Evolutionary conservation across 2,113 vertebrate species (phyloP).

Genomic region (Podilymbus podiceps): DNA sequence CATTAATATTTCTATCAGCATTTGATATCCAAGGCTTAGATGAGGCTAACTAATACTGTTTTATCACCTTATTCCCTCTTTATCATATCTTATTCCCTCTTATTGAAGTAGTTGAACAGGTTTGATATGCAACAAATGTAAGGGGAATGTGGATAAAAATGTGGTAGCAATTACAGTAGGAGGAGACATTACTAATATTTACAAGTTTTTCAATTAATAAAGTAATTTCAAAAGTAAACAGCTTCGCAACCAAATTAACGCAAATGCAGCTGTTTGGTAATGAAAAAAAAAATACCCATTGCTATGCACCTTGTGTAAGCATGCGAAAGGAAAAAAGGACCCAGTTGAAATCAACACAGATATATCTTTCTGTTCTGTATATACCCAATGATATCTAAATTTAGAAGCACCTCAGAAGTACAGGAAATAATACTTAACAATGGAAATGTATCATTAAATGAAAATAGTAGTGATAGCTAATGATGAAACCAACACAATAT

Average conservation of each 20-base stretch:
- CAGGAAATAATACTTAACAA: not conserved
- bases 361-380: not conserved
- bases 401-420: not conserved
- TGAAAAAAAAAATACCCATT: conserved; percentile 18
- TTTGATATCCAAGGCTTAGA: not conserved
- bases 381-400: not conserved
- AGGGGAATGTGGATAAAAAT: conserved; percentile 19
- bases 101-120: not conserved
- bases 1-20: conserved; percentile 23
- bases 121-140: conserved; percentile 42
- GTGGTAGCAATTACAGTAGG: conserved; percentile 47
- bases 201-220: conserved; percentile 65
- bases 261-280: conserved; percentile 58
- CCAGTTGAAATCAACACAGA: not conserved
- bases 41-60: not conserved
- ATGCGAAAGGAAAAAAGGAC: not conserved
- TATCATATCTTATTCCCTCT: not conserved
- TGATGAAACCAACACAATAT: conserved; percentile 7
- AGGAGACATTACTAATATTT: conserved; percentile 52
- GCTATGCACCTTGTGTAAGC: not conserved
- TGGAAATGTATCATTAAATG: not conserved
- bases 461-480: conserved; percentile 25
- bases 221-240: conserved; percentile 62
- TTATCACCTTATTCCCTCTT: not conserved
- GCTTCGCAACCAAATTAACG: conserved; percentile 54